phyloP scores from a whole-genome alignment of 2,113 vertebrate genomes.

The Crotalus tigris region DNA sequence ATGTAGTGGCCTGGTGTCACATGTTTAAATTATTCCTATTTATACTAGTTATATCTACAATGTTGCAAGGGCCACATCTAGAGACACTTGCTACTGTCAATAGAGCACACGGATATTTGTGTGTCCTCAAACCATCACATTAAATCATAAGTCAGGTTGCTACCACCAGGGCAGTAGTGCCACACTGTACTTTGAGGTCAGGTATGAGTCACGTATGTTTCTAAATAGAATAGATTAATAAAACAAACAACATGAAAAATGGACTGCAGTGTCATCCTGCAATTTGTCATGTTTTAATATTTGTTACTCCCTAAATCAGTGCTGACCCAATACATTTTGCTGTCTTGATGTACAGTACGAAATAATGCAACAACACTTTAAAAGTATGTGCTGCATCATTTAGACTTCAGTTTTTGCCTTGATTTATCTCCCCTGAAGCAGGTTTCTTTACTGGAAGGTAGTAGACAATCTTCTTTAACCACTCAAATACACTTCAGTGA shows the following conservation, averaged over 20 bases:
- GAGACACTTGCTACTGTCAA: neutral
- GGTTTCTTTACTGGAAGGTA: neutral
- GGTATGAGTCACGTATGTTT: neutral
- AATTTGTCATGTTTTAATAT: neutral
- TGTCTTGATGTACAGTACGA: neutral
- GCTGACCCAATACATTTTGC: neutral
- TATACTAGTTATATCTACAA: neutral
- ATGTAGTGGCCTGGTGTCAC: neutral
- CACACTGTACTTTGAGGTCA: neutral
- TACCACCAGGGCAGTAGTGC: neutral
- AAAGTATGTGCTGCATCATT: neutral
- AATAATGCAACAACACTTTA: neutral
- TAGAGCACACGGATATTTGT: neutral
- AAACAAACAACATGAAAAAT: slow-evolving; percentile 14
- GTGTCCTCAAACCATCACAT: neutral
- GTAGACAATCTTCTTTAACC: neutral
- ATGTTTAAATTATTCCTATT: neutral
- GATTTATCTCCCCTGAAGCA: neutral
- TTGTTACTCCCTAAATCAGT: slow-evolving; percentile 9
- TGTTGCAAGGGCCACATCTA: neutral
- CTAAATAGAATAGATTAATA: slow-evolving; percentile 39
- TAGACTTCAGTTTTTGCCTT: neutral
- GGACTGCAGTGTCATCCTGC: neutral
- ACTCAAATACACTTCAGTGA: neutral
- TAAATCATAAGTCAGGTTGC: neutral